phyloP scores from a whole-genome alignment of 2,797 vertebrate species.

The Mormyrops attenuatus region DNA sequence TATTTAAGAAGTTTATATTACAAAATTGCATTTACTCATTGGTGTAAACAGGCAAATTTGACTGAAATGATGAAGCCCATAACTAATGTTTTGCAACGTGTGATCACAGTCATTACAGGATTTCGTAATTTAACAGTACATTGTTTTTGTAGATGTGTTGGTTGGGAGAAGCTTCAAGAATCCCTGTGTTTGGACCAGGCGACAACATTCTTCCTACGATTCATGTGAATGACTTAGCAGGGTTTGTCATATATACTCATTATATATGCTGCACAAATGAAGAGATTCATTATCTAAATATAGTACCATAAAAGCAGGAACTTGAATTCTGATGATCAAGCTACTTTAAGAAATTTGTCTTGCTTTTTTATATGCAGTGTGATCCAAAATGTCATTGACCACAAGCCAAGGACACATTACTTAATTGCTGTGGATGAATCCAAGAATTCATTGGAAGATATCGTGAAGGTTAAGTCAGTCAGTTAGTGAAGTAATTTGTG shows the following conservation, averaged over 20 bases:
- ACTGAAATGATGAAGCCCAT: neutral
- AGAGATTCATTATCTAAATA: neutral
- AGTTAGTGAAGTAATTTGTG: neutral
- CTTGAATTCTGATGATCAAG: neutral
- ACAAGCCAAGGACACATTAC: slow-evolving; percentile 64
- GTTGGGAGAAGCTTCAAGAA: slow-evolving; percentile 61
- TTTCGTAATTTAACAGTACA: slow-evolving; percentile 27
- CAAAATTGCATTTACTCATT: neutral
- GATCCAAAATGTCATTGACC: slow-evolving; percentile 75
- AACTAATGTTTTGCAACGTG: neutral
- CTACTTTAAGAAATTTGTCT: neutral
- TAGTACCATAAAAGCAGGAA: neutral
- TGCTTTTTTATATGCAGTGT: slow-evolving; percentile 52
- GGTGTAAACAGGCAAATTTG: neutral
- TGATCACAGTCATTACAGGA: neutral
- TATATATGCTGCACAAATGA: neutral
- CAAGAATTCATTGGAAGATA: slow-evolving; percentile 64
- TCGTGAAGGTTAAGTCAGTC: slow-evolving; percentile 67
- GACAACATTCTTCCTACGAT: slow-evolving; percentile 77
- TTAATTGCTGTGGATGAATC: slow-evolving; percentile 79
- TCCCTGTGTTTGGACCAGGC: slow-evolving; percentile 80
- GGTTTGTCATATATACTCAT: slow-evolving; percentile 50
- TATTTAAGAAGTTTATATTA: neutral
- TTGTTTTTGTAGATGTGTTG: slow-evolving; percentile 64
- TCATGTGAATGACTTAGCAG: slow-evolving; percentile 79